Evolutionary conservation across 2,888 invertebrate genomes (phyloP).

Genomic region (Chymomyza procnemis): DNA sequence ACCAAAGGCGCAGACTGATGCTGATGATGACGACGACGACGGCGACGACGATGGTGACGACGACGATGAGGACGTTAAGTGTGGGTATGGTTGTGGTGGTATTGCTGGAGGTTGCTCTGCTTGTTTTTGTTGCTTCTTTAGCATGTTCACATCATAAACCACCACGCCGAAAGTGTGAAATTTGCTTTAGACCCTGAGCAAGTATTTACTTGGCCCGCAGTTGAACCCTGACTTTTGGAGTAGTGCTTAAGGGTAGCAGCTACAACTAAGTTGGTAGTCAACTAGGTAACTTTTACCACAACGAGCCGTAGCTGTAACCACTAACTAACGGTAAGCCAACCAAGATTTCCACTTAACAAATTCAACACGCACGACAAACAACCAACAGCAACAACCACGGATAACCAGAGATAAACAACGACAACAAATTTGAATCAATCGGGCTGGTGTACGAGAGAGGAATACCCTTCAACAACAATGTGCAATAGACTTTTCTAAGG

Average conservation of each 20-base stretch:
- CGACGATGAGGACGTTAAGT: conserved; percentile 16
- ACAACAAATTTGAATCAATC: no score
- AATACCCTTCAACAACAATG: no score
- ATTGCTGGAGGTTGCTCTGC: background rate
- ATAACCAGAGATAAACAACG: no score
- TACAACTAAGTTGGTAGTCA: conserved; percentile 57
- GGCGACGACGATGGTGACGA: conserved; percentile 19
- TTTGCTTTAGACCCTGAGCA: conserved; percentile 41
- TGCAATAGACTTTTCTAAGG: no score
- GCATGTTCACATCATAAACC: background rate
- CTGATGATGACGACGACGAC: conserved; percentile 13
- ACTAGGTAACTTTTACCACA: conserved; percentile 33
- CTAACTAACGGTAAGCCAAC: conserved; percentile 63
- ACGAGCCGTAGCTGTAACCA: conserved; percentile 57
- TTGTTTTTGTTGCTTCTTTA: conserved; percentile 12
- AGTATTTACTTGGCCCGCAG: conserved; percentile 20
- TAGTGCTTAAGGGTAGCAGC: conserved; percentile 24
- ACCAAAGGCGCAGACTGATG: conserved; percentile 54
- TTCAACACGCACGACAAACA: conserved; percentile 65
- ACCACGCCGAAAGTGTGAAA: conserved; percentile 56
- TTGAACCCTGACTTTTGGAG: conserved; percentile 15
- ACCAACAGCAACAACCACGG: conserved; percentile 1
- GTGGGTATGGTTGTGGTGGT: background rate
- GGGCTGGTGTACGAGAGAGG: no score
- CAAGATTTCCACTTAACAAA: conserved; percentile 35